phyloP scores from a whole-genome alignment of 2,888 invertebrate species.

The Sceliomorpha sp. region DNA sequence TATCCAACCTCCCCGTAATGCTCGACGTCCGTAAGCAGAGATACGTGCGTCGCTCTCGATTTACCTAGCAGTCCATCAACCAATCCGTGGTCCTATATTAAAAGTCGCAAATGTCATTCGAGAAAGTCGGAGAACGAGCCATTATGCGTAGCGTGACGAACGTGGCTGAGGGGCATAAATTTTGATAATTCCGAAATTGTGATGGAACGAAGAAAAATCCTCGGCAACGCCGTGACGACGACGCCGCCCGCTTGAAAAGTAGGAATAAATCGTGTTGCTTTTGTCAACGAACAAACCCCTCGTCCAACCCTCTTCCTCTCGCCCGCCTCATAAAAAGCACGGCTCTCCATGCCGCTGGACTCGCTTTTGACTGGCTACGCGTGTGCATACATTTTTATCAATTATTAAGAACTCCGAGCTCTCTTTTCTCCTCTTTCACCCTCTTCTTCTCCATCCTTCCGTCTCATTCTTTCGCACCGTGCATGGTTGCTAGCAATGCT shows the following conservation, averaged over 20 bases:
- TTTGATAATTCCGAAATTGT: slow-evolving; percentile 77
- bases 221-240: slow-evolving; percentile 59
- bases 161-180: slow-evolving; percentile 70
- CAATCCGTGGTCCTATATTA: slow-evolving; percentile 45
- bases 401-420: slow-evolving; percentile 77
- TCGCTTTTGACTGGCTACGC: slow-evolving; percentile 63
- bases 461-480: slow-evolving; percentile 48
- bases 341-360: slow-evolving; percentile 34
- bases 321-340: slow-evolving; percentile 53
- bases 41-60: slow-evolving; percentile 51
- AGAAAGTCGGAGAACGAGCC: slow-evolving; percentile 44
- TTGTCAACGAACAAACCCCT: slow-evolving; percentile 67
- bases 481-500: slow-evolving; percentile 42
- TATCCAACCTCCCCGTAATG: no score
- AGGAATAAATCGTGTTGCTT: slow-evolving; percentile 78
- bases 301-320: slow-evolving; percentile 43
- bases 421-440: slow-evolving; percentile 47
- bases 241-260: slow-evolving; percentile 71
- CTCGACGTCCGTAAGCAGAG: no score
- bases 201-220: slow-evolving; percentile 78
- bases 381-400: slow-evolving; percentile 79
- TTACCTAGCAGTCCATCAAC: slow-evolving; percentile 46
- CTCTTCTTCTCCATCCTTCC: slow-evolving; percentile 41
- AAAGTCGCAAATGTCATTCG: slow-evolving; percentile 52
- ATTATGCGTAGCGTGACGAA: slow-evolving; percentile 52